Base-by-base conservation (phyloP, 2,888 invertebrate species). In the Ophioninae sp. region DNA sequence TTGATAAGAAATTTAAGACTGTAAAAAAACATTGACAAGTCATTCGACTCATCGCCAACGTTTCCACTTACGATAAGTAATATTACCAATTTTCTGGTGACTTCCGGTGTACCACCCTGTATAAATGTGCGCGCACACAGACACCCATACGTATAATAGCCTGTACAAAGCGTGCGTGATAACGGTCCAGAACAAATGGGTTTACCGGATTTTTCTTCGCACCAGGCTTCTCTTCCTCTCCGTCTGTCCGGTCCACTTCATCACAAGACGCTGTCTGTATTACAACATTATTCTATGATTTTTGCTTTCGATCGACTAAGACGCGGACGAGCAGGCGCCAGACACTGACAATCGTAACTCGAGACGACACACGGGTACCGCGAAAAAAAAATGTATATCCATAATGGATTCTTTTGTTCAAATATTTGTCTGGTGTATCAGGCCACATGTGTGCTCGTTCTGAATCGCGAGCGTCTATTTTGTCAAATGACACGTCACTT, bases 101-200 rank as follows among this genome's bases (percentile, higher is more conserved):
- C 30, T 30, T 30, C 30, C 3, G 30, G 30, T 30, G 30, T 30
- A 30, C 44, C 13, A 13, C 9, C 44, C 44, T 44, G 13, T 44
- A 9, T 9, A 44, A 9, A 10, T 9, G 37, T 69, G 72, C 79
- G 67, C 72, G 23, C 23, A 20, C 68, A n/a, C 59, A 63, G 68
- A 20, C 6, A n/a, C 39, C 23, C 64, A 23, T 22, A 61, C 22
- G 58, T 13, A 56, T 7, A 23, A 69, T 6, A 30, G 67, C 41
- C 30, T 65, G 75, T 75, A 75, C 23, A 22, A 23, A 59, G 65
- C 44, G 64, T 41, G 65, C 71, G 17, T 75, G 81, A 77, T 69
- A 76, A 82, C 82, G 81, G 74, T 71, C 64, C 81, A 75, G 58
- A 81, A 84, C 81, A 85, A 86, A 86, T 85, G 84, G 85, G 79